A percentile compares a stretch with the other conserved stretches of the same genome.
Evolutionary conservation across 2,888 invertebrate species (phyloP).

Genomic region (Merodon equestris): DNA sequence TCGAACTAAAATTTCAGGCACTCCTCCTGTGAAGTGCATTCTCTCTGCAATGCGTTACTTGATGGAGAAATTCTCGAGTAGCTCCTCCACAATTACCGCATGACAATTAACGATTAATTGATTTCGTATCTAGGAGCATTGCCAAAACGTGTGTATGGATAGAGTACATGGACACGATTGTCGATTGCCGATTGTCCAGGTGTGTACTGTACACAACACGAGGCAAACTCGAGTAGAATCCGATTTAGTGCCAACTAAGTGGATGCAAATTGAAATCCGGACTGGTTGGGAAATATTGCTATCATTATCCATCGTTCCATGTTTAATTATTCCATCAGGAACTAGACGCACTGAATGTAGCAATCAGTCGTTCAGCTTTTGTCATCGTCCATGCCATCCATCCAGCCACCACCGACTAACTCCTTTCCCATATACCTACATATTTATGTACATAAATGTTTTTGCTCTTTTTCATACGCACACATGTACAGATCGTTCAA

Average conservation of each 20-base stretch:
- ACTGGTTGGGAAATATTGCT: conserved; percentile 43
- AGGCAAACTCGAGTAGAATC: conserved; percentile 26
- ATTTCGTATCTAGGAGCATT: conserved; percentile 64
- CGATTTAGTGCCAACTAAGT: conserved; percentile 40
- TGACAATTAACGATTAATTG: conserved; percentile 71
- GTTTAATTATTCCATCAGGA: conserved; percentile 60
- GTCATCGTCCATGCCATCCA: conserved; percentile 17
- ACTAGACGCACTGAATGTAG: conserved; percentile 24
- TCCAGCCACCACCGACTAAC: conserved; percentile 14
- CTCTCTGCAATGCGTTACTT: conserved; percentile 31
- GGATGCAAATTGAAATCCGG: conserved; percentile 59
- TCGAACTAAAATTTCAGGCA: background rate
- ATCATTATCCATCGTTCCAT: conserved; percentile 25
- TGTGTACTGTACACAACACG: background rate
- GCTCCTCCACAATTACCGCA: conserved; percentile 68
- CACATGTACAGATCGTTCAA: conserved; percentile 98
- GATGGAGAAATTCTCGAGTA: conserved; percentile 29
- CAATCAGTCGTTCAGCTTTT: conserved; percentile 28
- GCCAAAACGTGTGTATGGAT: too few relatives aligned
- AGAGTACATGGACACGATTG: conserved; percentile 7
- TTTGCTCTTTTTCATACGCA: conserved; percentile 68
- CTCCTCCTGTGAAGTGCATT: conserved; percentile 30
- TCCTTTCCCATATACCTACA: background rate
- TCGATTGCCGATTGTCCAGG: background rate
- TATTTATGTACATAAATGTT: conserved; percentile 35